Percentiles rank a stretch among this genome's conserved stretches.
These are phyloP conservation scores for Diaprepes abbreviatus DNA, from an alignment of 2,888 invertebrate genomes.

Conservation along the genomic window DNA sequence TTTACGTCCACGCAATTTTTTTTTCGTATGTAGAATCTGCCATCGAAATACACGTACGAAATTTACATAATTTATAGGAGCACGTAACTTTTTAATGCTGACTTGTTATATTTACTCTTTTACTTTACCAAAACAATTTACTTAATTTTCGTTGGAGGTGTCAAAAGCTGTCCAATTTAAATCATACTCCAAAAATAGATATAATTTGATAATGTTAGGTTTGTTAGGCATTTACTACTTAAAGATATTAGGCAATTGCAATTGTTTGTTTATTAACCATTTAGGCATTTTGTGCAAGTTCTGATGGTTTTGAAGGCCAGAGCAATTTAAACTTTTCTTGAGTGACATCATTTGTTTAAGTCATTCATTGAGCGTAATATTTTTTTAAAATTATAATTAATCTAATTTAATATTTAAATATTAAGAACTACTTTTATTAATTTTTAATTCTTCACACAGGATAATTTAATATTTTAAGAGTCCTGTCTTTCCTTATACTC, in stretches of 20 bases:
- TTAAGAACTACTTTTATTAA: too few relatives aligned
- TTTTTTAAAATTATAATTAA: too few relatives aligned
- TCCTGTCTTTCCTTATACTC: too few relatives aligned
- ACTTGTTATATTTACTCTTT: too few relatives aligned
- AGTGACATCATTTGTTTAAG: conserved; percentile 7
- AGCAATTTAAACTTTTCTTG: background rate
- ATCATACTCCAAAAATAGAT: background rate
- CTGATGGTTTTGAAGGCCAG: conserved; percentile 7
- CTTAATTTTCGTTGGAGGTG: background rate
- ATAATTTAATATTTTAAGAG: too few relatives aligned
- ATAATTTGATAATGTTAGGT: background rate
- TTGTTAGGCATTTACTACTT: background rate
- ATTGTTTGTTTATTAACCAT: conserved; percentile 1
- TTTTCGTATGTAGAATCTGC: too few relatives aligned
- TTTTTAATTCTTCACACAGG: too few relatives aligned
- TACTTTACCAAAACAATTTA: background rate
- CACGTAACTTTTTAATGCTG: too few relatives aligned
- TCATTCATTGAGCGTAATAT: background rate
- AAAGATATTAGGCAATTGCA: background rate
- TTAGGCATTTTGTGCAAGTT: conserved; percentile 1
- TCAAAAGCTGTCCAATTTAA: background rate
- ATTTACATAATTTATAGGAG: too few relatives aligned
- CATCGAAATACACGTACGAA: too few relatives aligned
- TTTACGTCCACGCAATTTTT: too few relatives aligned
- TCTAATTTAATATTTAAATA: too few relatives aligned